phyloP scores from a whole-genome alignment of 2,888 invertebrate species.

The Seladonia tumulorum region DNA sequence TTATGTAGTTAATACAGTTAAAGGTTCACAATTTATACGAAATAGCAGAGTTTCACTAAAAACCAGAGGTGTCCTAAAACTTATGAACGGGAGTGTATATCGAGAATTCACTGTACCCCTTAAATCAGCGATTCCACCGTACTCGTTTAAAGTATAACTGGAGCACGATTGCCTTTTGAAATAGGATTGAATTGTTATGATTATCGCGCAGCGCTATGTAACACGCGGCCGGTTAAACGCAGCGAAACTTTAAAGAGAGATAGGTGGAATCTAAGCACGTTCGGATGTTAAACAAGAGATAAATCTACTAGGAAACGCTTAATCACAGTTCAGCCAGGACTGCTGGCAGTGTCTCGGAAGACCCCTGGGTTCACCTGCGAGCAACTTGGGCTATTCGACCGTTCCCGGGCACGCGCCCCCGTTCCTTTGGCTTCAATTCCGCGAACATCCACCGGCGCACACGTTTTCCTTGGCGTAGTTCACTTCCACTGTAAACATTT shows the following conservation, averaged over 20 bases:
- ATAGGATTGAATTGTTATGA: background rate
- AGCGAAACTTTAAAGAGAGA: background rate
- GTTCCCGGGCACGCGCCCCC: background rate
- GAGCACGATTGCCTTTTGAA: background rate
- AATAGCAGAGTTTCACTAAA: no score
- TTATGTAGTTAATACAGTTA: no score
- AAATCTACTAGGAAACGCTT: background rate
- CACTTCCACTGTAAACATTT: conserved; percentile 70
- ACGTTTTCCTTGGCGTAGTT: conserved; percentile 59
- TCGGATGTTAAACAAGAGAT: background rate
- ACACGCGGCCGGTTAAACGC: background rate
- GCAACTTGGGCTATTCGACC: conserved; percentile 44
- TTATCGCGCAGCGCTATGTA: background rate
- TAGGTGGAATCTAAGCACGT: background rate
- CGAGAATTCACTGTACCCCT: no score
- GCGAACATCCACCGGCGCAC: conserved; percentile 12
- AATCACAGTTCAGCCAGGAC: conserved; percentile 40
- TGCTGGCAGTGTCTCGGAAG: background rate
- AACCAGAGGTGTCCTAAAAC: no score
- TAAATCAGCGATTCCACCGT: no score
- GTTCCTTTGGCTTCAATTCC: background rate
- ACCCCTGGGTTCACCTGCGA: conserved; percentile 34
- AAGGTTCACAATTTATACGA: no score
- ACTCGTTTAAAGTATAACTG: background rate
- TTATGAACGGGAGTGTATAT: no score